Base-by-base conservation (phyloP, 2,113 vertebrate genomes). In the Neogobius melanostomus region DNA sequence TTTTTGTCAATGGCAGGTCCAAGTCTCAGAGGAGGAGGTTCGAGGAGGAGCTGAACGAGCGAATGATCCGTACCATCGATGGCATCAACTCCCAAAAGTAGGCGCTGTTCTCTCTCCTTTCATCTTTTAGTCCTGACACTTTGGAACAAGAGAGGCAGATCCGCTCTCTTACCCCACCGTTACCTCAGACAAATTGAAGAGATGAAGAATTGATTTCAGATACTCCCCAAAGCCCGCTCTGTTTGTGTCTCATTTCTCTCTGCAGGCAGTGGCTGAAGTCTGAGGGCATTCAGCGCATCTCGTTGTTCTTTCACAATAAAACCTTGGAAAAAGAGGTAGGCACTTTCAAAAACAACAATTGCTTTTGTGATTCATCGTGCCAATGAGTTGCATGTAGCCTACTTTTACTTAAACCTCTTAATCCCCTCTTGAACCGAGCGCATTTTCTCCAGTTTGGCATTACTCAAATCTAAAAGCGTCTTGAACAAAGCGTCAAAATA, bases 41-140 rank as follows among this genome's bases (percentile, higher is more conserved):
- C 90, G 97, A 99, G 84, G 97, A 99, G 79, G 98, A 99, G 66
- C 82, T 99, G 74, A 98, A 98, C 57, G 97, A 98, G 86, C 92
- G 97, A 65, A 99, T 99, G 96, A 98, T 99, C 82, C 95, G 95
- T 83, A 97, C 98, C 56, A 98, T 99, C 65, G 95, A 98, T n/a
- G 97, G 95, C 72, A 98, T 99, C 87, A 99, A 98, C 78, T 95
- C 97, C 50, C 98, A 99, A 71, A 99, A 99, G 97, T 99, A 91
- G 82, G 94, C n/a, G 8, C 0, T 8, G 43, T 68, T 8, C 28
- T 56, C n/a, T 7, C 15, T 44, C 36, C 53, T 59, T 14, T 59
- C 14, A 4, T 28, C 11, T 60, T 44, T 28, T 6, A 44, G 14
- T 61, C 42, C 14, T 44, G 28, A 42, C 28, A 59, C 56, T 59